Conservation (phyloP, 2,113 vertebrate species). For the Oryctolagus cuniculus region mOryCun1.1 NC_091432.1:126047501-126048000, state of each 20-base stretch:
- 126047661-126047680: background rate
- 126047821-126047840: accelerated
- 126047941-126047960: background rate
- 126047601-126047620: background rate
- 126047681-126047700: background rate
- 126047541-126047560: too few relatives aligned
- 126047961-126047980: too few relatives aligned
- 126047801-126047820: background rate
- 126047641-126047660: background rate
- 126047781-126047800: too few relatives aligned
- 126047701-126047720: background rate
- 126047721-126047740: background rate
- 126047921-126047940: background rate
- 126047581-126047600: background rate
- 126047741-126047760: too few relatives aligned
- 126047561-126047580: too few relatives aligned
- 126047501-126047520: too few relatives aligned
- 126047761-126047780: background rate
- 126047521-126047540: too few relatives aligned
- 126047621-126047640: background rate
- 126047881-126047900: background rate
- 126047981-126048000: too few relatives aligned
- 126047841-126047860: background rate
- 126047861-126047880: background rate
- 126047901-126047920: background rate